Conservation (phyloP, 1,140 invertebrate species). For the Ips typographus region DNA sequence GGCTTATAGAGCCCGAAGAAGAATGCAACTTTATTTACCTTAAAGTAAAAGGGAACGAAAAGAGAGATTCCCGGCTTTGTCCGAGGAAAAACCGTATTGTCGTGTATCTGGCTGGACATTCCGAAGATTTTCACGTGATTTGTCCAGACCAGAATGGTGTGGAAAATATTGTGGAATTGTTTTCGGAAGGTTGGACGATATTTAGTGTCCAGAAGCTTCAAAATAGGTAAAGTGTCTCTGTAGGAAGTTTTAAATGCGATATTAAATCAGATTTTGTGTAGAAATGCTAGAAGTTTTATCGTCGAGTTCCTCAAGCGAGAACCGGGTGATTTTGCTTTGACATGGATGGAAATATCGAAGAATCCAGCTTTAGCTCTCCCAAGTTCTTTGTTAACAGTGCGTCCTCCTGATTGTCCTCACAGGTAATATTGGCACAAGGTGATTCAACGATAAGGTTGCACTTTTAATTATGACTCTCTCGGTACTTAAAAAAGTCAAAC, state of each 20-base stretch:
- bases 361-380: conserved; percentile 59
- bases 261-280: conserved; percentile 13
- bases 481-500: too few species aligned
- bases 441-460: background rate
- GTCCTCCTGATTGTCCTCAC: conserved; percentile 66
- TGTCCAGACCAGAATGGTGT: conserved; percentile 59
- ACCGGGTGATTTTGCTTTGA: conserved; percentile 68
- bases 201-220: conserved; percentile 52
- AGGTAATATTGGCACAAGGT: conserved; percentile 55
- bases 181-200: conserved; percentile 72
- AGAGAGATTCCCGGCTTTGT: conserved; percentile 62
- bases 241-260: background rate
- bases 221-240: conserved; percentile 38
- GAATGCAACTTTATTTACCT: conserved; percentile 71
- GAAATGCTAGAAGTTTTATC: conserved; percentile 66
- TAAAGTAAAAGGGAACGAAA: conserved; percentile 66
- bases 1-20: conserved; percentile 75
- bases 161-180: conserved; percentile 64
- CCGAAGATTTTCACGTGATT: conserved; percentile 62
- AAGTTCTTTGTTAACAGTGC: conserved; percentile 60
- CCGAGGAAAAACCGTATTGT: conserved; percentile 71
- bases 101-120: conserved; percentile 67
- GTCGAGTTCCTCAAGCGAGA: conserved; percentile 72
- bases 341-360: conserved; percentile 78
- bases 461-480: too few species aligned